phyloP scores from a whole-genome alignment of 2,888 invertebrate species.

The Toxonevra muliebris region DNA sequence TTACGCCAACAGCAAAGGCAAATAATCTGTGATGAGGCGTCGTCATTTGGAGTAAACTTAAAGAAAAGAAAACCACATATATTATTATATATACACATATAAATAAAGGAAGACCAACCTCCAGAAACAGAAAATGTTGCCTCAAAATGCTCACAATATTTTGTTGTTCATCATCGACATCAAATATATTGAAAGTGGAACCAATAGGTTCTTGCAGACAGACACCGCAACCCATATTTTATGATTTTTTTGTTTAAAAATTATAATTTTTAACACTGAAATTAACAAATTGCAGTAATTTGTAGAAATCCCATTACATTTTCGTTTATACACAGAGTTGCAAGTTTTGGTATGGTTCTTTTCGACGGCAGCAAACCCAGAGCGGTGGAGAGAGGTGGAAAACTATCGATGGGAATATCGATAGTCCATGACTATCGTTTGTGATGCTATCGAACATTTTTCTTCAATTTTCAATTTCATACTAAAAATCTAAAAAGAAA shows the following conservation, averaged over 20 bases:
- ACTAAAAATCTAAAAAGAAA: too few relatives aligned
- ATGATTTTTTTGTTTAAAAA: constrained; percentile 1
- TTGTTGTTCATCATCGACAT: constrained; percentile 43
- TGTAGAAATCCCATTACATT: too few relatives aligned
- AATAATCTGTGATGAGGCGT: constrained; percentile 49
- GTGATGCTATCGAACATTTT: too few relatives aligned
- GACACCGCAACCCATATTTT: constrained; percentile 53
- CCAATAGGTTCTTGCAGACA: constrained; percentile 51
- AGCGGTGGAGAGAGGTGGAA: too few relatives aligned
- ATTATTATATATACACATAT: background rate
- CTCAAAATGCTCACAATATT: constrained; percentile 55
- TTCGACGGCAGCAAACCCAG: too few relatives aligned
- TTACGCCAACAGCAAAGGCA: constrained; percentile 59
- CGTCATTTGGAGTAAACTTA: constrained; percentile 55
- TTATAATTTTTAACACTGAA: constrained; percentile 2
- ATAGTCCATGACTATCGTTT: too few relatives aligned
- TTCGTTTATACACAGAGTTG: background rate
- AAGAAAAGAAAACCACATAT: constrained; percentile 2
- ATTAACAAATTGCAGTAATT: too few relatives aligned
- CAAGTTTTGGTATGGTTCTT: too few relatives aligned
- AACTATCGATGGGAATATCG: too few relatives aligned
- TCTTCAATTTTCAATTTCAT: too few relatives aligned
- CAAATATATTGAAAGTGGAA: constrained; percentile 57
- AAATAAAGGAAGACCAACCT: constrained; percentile 32
- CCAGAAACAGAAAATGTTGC: constrained; percentile 62